Percentiles rank a stretch among this genome's conserved stretches.
Conservation (phyloP, 2,113 vertebrate species). For the Aegithalos caudatus region DNA sequence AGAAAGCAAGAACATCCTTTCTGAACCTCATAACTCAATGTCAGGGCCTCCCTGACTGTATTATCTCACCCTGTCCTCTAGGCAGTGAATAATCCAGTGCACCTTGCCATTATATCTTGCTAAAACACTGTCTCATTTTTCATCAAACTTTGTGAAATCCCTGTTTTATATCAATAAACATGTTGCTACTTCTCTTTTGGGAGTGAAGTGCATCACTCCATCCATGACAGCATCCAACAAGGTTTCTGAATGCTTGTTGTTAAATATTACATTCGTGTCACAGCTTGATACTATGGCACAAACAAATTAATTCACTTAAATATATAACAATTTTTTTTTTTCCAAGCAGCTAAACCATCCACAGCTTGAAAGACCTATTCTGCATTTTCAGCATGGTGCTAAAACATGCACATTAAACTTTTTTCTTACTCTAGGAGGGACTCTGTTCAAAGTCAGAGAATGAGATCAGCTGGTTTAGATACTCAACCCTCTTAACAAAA, state of each 20-base stretch:
- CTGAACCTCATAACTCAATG: not conserved
- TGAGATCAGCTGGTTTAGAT: not conserved
- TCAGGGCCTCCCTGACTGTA: not conserved
- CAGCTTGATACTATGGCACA: not conserved
- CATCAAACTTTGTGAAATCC: not conserved
- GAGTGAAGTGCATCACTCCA: not conserved
- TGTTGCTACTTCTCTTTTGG: not conserved
- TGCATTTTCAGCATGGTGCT: not conserved
- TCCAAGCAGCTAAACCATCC: not conserved
- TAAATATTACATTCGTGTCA: not conserved
- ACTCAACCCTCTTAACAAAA: not conserved
- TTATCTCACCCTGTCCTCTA: not conserved
- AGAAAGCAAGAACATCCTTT: not conserved
- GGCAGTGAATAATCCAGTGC: not conserved
- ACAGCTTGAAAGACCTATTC: not conserved
- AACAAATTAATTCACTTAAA: not conserved
- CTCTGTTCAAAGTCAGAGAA: not conserved
- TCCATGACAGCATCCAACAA: not conserved
- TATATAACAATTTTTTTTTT: not conserved
- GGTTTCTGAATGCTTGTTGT: not conserved
- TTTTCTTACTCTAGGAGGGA: not conserved
- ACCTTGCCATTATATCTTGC: not conserved
- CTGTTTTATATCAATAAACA: not conserved
- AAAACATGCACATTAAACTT: not conserved
- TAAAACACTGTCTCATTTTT: not conserved